A percentile compares a stretch with the other conserved stretches of the same genome.
Conservation (phyloP, 2,888 invertebrate species). For the Thera obeliscata region DNA sequence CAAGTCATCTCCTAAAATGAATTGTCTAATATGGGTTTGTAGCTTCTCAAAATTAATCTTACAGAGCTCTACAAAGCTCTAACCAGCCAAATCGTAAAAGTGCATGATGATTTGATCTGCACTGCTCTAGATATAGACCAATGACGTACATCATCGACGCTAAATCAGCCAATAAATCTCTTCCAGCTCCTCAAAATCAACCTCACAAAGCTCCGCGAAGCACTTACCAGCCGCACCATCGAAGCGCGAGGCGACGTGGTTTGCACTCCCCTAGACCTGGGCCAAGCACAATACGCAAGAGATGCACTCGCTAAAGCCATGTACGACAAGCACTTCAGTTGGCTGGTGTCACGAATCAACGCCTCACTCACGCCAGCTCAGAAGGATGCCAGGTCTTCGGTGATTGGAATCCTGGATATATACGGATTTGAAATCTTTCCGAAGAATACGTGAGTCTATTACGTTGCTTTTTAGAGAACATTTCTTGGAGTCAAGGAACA, state of each 20-base stretch:
- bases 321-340: slow-evolving; percentile 95
- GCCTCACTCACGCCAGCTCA: slow-evolving; percentile 87
- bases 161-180: not conserved
- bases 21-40: too few species aligned
- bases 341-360: slow-evolving; percentile 94
- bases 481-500: too few species aligned
- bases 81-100: too few species aligned
- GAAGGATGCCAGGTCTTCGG: slow-evolving; percentile 84
- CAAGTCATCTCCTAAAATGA: too few species aligned
- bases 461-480: not conserved
- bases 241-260: slow-evolving; percentile 94
- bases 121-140: too few species aligned
- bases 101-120: too few species aligned
- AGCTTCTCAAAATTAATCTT: too few species aligned
- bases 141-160: too few species aligned
- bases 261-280: slow-evolving; percentile 90
- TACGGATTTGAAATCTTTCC: slow-evolving; percentile 98
- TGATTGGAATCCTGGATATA: slow-evolving; percentile 96
- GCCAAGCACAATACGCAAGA: slow-evolving; percentile 92
- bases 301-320: slow-evolving; percentile 96
- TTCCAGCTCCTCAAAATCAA: slow-evolving; percentile 90
- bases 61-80: too few species aligned
- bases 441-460: slow-evolving; percentile 88
- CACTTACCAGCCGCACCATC: slow-evolving; percentile 93
- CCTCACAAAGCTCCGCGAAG: slow-evolving; percentile 86